Base-by-base conservation (phyloP, 2,113 vertebrate species). In the Catagonus wagneri region DNA sequence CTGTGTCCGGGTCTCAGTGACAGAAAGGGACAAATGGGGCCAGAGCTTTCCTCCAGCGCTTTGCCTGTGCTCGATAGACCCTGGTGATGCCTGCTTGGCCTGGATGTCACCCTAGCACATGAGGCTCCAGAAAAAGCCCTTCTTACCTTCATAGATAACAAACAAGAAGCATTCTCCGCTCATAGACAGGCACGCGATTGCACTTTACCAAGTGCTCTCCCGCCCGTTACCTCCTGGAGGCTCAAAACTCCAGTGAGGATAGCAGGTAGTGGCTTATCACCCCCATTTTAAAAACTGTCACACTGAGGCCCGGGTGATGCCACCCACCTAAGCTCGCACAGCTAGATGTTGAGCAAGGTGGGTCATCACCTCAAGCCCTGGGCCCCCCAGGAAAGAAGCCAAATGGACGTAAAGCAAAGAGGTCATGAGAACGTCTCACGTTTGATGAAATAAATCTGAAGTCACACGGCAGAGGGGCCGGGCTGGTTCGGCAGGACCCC, bases 401-500 rank as follows among this genome's bases (percentile, higher is more conserved):
- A 93, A 93, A 95, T 90, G 27, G 65, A 83, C 83, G 44, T 92
- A 93, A 91, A 92, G 90, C 76, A 83, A 98, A 96, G 90, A 94
- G 78, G 95, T 11, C 44, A 90, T 44, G 29, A 93, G 96, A 97
- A 89, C 72, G 32, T 98, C 97, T 98, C 97, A 76, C 93, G 89
- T 56, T 44, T 90, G 90, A 92, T 90, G 83, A 96, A 97, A 94
- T 97, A 97, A 95, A 96, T 97, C 97, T 96, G 92, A 96, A 94
- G 96, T 97, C 97, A 96, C 92, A 96, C 96, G 95, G 96, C 90
- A 96, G 89, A 98, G 95, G 72, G 86, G 76, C 94, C 91, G 90
- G 96, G 80, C 96, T 95, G 84, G 87, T 95, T 89, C 91, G 94
- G 39, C 93, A 90, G 97, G 94, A 98, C 97, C 94, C 3, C 56